Percentiles rank a stretch among this genome's conserved stretches.
Evolutionary conservation across 2,113 vertebrate genomes (phyloP).

Genomic region (Cairina moschata): DNA sequence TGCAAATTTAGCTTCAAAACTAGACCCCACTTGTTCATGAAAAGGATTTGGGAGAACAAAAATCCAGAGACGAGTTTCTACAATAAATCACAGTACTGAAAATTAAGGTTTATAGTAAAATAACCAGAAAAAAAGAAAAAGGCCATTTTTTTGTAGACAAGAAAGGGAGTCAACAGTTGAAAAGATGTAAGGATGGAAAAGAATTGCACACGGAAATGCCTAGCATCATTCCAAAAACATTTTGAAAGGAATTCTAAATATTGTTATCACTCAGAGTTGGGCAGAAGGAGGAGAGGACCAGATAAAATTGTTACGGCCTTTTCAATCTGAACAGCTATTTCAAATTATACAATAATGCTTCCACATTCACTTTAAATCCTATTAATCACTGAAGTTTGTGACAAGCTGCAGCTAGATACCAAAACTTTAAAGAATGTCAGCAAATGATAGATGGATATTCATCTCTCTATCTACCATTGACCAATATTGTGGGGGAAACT

Average conservation of each 20-base stretch:
- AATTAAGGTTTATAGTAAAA: neutral
- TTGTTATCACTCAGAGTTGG: neutral
- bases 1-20: neutral
- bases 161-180: neutral
- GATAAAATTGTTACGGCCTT: neutral
- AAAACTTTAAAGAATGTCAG: neutral
- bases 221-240: neutral
- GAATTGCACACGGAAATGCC: neutral
- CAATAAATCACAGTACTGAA: neutral
- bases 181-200: neutral
- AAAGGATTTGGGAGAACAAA: neutral
- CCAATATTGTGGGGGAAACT: neutral
- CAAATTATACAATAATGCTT: neutral
- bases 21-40: neutral
- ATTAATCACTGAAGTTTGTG: neutral
- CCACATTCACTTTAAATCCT: neutral
- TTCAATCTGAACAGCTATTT: neutral
- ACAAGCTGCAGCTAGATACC: neutral
- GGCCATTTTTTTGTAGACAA: neutral
- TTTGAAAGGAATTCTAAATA: conserved; percentile 25
- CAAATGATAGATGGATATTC: neutral
- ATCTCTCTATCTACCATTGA: neutral
- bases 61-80: neutral
- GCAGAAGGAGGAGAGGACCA: neutral
- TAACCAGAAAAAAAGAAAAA: neutral